These are phyloP conservation scores for Drosophila imparisetae DNA, from an alignment of 2,888 invertebrate species.

Conservation along the genomic window DNA sequence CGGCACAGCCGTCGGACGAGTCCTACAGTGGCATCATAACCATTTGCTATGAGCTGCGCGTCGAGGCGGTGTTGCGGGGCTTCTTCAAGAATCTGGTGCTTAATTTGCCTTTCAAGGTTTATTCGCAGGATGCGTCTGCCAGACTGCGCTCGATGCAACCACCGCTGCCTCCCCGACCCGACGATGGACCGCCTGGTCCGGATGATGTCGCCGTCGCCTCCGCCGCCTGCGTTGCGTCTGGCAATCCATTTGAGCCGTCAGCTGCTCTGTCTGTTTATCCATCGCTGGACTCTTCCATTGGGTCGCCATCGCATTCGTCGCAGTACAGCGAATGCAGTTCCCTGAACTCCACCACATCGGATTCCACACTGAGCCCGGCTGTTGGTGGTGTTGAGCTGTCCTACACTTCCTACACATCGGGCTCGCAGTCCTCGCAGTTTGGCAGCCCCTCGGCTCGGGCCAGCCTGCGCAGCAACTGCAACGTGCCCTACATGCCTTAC, in stretches of 20 bases:
- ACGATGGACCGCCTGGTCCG: conserved; percentile 56
- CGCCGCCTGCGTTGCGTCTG: conserved; percentile 14
- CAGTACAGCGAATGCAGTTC: conserved; percentile 83
- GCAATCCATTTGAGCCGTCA: conserved; percentile 81
- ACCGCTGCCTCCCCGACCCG: conserved; percentile 62
- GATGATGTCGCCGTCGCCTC: conserved; percentile 26
- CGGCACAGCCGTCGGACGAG: conserved; percentile 82
- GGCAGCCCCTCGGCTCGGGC: conserved; percentile 77
- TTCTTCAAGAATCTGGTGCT: conserved; percentile 84
- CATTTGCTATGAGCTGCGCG: conserved; percentile 82
- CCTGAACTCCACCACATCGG: conserved; percentile 82
- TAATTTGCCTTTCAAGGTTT: conserved; percentile 81
- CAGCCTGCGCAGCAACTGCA: conserved; percentile 76
- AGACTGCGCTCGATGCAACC: conserved; percentile 55
- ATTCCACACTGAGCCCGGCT: conserved; percentile 83
- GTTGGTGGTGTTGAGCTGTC: conserved; percentile 67
- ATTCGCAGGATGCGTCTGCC: conserved; percentile 69
- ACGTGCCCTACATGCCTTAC: conserved; percentile 82
- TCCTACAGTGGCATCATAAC: conserved; percentile 79
- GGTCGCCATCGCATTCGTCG: conserved; percentile 83
- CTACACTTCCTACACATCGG: conserved; percentile 76
- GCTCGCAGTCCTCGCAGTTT: conserved; percentile 75
- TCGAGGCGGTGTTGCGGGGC: conserved; percentile 83
- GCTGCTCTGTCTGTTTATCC: conserved; percentile 65
- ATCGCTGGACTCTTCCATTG: conserved; percentile 75